A percentile compares a stretch with the other conserved stretches of the same genome.
Evolutionary conservation across 2,888 invertebrate genomes (phyloP).

Genomic region (Ectemnius lituratus): DNA sequence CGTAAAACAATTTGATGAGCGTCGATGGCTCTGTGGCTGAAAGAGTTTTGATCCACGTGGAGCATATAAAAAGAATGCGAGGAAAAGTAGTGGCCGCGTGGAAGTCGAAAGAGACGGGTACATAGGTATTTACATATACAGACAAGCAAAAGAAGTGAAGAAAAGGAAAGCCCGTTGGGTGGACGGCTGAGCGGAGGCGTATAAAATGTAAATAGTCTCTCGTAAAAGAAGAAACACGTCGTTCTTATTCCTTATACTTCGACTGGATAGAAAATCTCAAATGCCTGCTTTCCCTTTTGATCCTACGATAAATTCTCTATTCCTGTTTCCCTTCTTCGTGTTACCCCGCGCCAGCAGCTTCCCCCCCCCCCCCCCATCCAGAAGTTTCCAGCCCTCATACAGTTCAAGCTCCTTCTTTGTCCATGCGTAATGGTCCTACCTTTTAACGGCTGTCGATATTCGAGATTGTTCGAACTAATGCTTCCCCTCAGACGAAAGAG

Average conservation of each 20-base stretch:
- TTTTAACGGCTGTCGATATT: slow-evolving; percentile 36
- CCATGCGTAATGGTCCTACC: slow-evolving; percentile 29
- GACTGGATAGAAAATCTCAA: slow-evolving; percentile 13
- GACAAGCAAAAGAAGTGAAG: background rate
- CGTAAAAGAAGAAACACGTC: slow-evolving; percentile 58
- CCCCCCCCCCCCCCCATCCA: background rate
- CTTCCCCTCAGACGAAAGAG: slow-evolving; percentile 7
- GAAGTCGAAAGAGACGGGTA: slow-evolving; percentile 2
- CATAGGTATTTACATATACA: slow-evolving; percentile 1
- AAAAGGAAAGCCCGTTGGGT: slow-evolving; percentile 17
- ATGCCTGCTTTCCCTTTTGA: slow-evolving; percentile 5
- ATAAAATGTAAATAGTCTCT: slow-evolving; percentile 63
- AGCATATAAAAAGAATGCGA: slow-evolving; percentile 23
- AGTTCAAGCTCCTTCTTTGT: slow-evolving; percentile 3
- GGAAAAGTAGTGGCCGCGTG: background rate
- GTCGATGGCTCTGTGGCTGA: slow-evolving; percentile 7
- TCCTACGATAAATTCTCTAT: slow-evolving; percentile 27
- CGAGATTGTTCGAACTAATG: slow-evolving; percentile 16
- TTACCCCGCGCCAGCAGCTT: background rate
- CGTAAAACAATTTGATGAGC: slow-evolving; percentile 36
- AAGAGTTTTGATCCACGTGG: slow-evolving; percentile 27
- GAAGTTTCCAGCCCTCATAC: no score
- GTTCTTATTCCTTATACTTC: slow-evolving; percentile 21
- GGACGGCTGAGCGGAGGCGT: slow-evolving; percentile 34
- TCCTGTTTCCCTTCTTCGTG: slow-evolving; percentile 8